A percentile compares a stretch with the other conserved stretches of the same genome.
These are phyloP conservation scores for Lagorchestes hirsutus DNA, from an alignment of 2,797 vertebrate species.

Conservation along the genomic window DNA sequence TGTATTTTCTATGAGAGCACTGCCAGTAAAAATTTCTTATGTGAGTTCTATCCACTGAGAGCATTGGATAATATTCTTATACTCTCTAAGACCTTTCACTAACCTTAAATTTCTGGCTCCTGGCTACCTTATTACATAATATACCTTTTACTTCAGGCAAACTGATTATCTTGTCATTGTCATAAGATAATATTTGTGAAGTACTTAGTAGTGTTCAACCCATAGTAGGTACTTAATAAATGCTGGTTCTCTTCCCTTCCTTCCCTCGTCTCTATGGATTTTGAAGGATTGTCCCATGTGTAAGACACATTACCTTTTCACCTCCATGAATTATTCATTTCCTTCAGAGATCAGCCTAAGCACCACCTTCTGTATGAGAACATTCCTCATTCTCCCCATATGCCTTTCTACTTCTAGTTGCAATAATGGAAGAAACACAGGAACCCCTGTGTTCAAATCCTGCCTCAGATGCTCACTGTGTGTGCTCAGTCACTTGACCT, in stretches of 20 bases:
- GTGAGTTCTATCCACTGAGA: slow-evolving; percentile 15
- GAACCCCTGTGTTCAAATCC: background rate
- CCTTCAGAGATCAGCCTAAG: background rate
- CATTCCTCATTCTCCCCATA: background rate
- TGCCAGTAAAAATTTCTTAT: slow-evolving; percentile 43
- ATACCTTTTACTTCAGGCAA: background rate
- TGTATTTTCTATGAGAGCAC: slow-evolving; percentile 45
- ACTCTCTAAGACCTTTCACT: slow-evolving; percentile 13
- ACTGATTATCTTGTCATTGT: background rate
- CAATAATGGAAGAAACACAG: background rate
- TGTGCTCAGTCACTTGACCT: background rate
- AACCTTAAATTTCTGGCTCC: background rate
- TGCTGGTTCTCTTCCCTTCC: background rate
- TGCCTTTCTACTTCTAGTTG: background rate
- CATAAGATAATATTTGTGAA: background rate
- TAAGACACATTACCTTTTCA: background rate
- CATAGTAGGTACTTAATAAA: background rate
- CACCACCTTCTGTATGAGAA: background rate
- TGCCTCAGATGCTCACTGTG: background rate
- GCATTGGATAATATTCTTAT: slow-evolving; percentile 22
- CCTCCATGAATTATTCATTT: background rate
- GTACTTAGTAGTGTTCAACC: background rate
- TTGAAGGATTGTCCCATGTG: background rate
- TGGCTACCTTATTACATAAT: background rate
- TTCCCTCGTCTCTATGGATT: background rate